phyloP scores from a whole-genome alignment of 2,888 invertebrate species.

The Pasiphila rectangulata region DNA sequence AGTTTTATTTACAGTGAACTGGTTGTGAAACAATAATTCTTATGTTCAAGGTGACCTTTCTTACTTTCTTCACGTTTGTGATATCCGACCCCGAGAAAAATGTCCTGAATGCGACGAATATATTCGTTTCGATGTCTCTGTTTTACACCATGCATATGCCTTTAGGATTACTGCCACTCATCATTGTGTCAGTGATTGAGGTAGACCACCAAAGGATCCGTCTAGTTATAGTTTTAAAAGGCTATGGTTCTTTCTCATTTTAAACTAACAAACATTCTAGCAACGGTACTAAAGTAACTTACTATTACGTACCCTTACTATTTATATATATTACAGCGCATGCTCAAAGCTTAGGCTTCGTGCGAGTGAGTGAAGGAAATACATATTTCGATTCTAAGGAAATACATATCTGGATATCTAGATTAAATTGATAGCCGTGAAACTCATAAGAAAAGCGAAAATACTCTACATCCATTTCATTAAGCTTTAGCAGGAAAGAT shows the following conservation, averaged over 20 bases:
- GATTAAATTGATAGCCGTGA: no score
- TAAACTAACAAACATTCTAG: slow-evolving; percentile 45
- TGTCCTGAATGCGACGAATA: slow-evolving; percentile 88
- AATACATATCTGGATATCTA: no score
- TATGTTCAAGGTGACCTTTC: slow-evolving; percentile 86
- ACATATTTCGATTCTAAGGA: no score
- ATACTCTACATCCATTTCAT: no score
- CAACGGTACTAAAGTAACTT: neutral
- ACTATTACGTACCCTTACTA: no score
- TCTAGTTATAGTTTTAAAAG: slow-evolving; percentile 35
- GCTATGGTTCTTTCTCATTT: slow-evolving; percentile 62
- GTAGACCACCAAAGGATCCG: slow-evolving; percentile 72
- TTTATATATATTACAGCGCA: no score
- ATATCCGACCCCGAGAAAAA: slow-evolving; percentile 84
- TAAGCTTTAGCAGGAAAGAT: no score
- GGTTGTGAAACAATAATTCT: slow-evolving; percentile 32
- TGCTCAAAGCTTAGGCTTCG: no score
- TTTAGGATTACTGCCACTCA: slow-evolving; percentile 88
- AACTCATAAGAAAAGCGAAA: no score
- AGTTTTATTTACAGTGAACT: neutral
- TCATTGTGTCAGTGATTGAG: slow-evolving; percentile 88
- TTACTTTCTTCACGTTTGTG: slow-evolving; percentile 92
- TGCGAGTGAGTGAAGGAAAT: no score
- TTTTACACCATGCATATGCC: slow-evolving; percentile 94
- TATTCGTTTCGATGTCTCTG: slow-evolving; percentile 92